Evolutionary conservation across 2,797 vertebrate species (phyloP).

Genomic region (Sparidentex hasta): DNA sequence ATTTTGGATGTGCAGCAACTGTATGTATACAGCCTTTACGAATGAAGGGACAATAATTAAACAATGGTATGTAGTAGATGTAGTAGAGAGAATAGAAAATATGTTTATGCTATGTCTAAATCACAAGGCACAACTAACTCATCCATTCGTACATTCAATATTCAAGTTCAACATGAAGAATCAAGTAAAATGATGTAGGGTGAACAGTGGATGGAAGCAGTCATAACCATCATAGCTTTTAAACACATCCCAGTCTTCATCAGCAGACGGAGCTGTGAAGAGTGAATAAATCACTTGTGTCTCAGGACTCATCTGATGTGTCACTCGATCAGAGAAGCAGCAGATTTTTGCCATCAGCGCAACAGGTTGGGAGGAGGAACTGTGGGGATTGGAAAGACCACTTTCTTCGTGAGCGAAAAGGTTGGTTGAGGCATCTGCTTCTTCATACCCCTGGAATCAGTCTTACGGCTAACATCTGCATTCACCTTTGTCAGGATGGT

Average conservation of each 20-base stretch:
- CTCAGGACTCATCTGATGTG: not conserved
- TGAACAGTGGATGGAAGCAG: no score
- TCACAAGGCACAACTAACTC: not conserved
- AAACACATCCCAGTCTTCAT: not conserved
- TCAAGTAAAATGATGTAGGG: no score
- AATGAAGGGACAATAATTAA: not conserved
- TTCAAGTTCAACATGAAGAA: not conserved
- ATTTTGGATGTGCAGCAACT: not conserved
- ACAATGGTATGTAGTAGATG: not conserved
- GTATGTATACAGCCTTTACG: not conserved
- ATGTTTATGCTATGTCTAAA: not conserved
- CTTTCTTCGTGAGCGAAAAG: conserved; percentile 86
- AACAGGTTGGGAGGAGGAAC: conserved; percentile 8
- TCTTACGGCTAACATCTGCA: conserved; percentile 85
- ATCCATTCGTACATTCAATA: not conserved
- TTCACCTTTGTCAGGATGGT: conserved; percentile 93
- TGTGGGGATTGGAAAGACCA: conserved; percentile 88
- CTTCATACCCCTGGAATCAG: fast-evolving
- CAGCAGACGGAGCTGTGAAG: not conserved
- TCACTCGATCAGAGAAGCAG: not conserved
- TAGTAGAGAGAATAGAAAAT: not conserved
- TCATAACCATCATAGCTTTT: not conserved
- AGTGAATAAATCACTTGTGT: not conserved
- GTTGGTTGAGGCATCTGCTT: conserved; percentile 93
- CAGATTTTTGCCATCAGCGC: not conserved